Percentiles rank a stretch among this genome's conserved stretches.
These are phyloP conservation scores for Drosophila dives DNA, from an alignment of 2,888 invertebrate genomes.

Conservation along the genomic window DNA sequence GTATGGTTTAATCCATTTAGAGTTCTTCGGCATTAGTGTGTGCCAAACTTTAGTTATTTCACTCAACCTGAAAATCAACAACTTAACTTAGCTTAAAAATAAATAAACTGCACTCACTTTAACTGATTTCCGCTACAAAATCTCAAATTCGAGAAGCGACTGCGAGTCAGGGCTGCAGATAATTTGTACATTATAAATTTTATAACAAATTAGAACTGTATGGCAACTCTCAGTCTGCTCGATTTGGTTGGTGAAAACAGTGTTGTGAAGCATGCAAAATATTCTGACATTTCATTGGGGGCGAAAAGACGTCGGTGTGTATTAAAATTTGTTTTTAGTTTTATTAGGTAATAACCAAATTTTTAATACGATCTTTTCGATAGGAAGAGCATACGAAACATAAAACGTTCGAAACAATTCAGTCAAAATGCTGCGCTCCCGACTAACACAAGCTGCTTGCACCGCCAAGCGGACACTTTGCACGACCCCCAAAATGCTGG, in stretches of 20 bases:
- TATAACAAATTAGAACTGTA: neutral
- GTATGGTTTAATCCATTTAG: constrained; percentile 90
- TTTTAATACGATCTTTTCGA: constrained; percentile 20
- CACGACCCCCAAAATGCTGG: constrained; percentile 84
- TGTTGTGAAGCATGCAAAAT: constrained; percentile 32
- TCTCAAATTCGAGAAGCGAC: neutral
- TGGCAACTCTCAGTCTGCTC: constrained; percentile 26
- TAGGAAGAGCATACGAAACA: constrained; percentile 30
- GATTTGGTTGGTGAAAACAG: constrained; percentile 27
- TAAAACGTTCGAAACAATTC: constrained; percentile 25
- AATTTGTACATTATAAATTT: constrained; percentile 30
- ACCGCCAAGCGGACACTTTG: constrained; percentile 86
- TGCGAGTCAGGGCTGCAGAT: constrained; percentile 1
- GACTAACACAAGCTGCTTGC: constrained; percentile 68
- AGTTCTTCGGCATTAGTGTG: constrained; percentile 87
- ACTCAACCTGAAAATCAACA: constrained; percentile 7
- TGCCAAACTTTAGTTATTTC: constrained; percentile 81
- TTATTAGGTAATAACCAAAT: constrained; percentile 60
- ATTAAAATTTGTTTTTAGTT: constrained; percentile 25
- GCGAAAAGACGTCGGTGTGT: constrained; percentile 62
- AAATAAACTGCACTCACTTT: neutral
- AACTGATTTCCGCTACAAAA: neutral
- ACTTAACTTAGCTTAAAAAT: neutral
- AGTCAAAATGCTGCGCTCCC: constrained; percentile 65
- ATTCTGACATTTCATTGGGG: constrained; percentile 51